These are phyloP conservation scores for Tiliqua scincoides DNA, from an alignment of 2,113 vertebrate genomes.

Conservation along the genomic window DNA sequence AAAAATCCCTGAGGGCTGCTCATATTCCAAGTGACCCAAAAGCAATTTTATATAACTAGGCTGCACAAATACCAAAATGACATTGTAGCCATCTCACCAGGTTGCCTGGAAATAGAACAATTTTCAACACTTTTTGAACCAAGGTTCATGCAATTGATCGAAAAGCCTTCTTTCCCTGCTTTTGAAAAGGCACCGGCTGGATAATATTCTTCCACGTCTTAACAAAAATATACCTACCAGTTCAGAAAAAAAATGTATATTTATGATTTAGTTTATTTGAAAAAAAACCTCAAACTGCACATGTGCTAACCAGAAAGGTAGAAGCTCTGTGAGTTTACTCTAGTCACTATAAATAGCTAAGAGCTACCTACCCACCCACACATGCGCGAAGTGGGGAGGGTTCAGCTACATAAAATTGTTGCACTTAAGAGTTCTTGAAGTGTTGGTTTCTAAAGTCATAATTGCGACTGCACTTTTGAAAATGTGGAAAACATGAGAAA, in stretches of 20 bases:
- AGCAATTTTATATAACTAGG: slow-evolving; percentile 28
- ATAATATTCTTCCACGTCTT: not conserved
- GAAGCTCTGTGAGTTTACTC: not conserved
- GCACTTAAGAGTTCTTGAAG: not conserved
- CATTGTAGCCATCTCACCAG: slow-evolving; percentile 21
- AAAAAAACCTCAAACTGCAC: not conserved
- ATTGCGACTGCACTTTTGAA: not conserved
- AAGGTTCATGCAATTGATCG: slow-evolving; percentile 5
- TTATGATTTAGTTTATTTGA: not conserved
- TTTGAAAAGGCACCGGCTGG: not conserved
- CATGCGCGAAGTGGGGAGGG: not conserved
- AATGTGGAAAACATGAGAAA: not conserved
- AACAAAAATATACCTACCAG: not conserved
- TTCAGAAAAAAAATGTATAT: not conserved
- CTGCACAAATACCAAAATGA: slow-evolving; percentile 29
- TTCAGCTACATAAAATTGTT: not conserved
- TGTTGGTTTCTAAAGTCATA: not conserved
- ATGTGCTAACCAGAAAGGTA: not conserved
- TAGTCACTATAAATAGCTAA: slow-evolving; percentile 6
- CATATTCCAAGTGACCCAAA: slow-evolving; percentile 16
- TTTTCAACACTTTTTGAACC: slow-evolving; percentile 9
- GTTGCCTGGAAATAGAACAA: slow-evolving; percentile 30
- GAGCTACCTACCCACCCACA: not conserved
- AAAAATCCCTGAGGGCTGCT: not conserved
- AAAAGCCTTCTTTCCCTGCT: not conserved